Evolutionary conservation across 1,140 invertebrate species (phyloP), one percentile per base, ranked within the genome.

Genomic region (Trissolcus basalis): DNA sequence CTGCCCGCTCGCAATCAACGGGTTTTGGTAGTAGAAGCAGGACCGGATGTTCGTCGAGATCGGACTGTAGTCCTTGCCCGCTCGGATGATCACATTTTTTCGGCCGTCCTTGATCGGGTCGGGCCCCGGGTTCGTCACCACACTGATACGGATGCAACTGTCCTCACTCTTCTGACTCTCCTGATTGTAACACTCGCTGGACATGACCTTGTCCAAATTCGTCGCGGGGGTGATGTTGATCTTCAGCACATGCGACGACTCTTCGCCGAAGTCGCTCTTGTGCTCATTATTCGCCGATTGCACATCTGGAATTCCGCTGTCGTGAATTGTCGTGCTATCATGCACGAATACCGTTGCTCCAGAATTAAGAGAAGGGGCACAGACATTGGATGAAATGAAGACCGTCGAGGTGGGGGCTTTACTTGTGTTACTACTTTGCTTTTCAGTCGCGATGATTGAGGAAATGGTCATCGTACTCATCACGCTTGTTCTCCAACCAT

Each of bases 1-100:
- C 79, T 95, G 94, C 0, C 94, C 94, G 81, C 93, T 94, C 4
- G 92, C 91, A 89, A 93, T 92, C 12, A 84, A 55, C 0, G 90
- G 90, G 8, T 85, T 87, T 48, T 90, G 88, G 50, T 88, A 90
- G 55, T 90, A 92, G 79, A 92, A 91, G 69, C 91, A 91, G 3
- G 88, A 81, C 13, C 79, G 85, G 33, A 39, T 54, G 13, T 36
- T 79, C 39, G 75, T 78, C 19, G 19, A 27, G 19, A 27, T 39
- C 36, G 36, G 9, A 39, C n/a, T n/a, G n/a, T n/a, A n/a, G n/a
- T n/a, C n/a, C n/a, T n/a, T n/a, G n/a, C n/a, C n/a, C n/a, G n/a
- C n/a, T n/a, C n/a, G n/a, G n/a, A n/a, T n/a, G n/a, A n/a, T n/a
- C n/a, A n/a, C 1, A 39, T 8, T 9, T 9, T 8, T 11, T 39